Base-by-base conservation (phyloP, 1,140 invertebrate genomes). In the Euglossa dilemma region DNA sequence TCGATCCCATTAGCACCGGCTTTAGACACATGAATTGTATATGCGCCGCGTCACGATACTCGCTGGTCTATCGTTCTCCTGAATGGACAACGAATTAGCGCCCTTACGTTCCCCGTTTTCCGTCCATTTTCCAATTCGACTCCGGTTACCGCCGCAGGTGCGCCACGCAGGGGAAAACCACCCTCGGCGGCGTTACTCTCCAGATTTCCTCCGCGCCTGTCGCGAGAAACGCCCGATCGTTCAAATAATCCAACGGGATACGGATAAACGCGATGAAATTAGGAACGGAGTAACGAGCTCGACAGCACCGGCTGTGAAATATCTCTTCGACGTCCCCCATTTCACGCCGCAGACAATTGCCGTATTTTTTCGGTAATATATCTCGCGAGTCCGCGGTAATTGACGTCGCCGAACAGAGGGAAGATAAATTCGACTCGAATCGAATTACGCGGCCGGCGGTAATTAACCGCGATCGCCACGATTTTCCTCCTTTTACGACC, bases 1-100 rank as follows among this genome's bases (percentile, higher is more conserved):
- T 84, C 83, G 73, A 54, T 80, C 73, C 69, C 78, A 88, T 85
- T 87, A 88, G 74, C 85, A 54, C 63, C 23, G 50, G 25, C 82
- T 85, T 85, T 66, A 57, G 57, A 81, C 69, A 28, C 83, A 77
- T 81, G 78, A 85, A 88, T 88, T 85, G 79, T 88, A 63, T 61
- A 87, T 88, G 78, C 69, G 59, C 36, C 69, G 57, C 16, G 20
- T 66, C 63, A 67, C 78, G 86, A 88, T 85, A 85, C 87, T 81
- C 61, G 20, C 43, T n/a, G 56, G 70, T 2, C 72, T 74, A 85
- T 75, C 79, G 79, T 75, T 20, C 69, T 74, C 25, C 70, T 72
- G 70, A 56, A 78, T 50, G 63, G 54, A 52, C 43, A 76, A 81
- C 72, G 76, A 81, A 82, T 82, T 82, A 82, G 23, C 52, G 63